Conservation (phyloP, 2,797 vertebrate species). For the Centroberyx gerrardi region DNA sequence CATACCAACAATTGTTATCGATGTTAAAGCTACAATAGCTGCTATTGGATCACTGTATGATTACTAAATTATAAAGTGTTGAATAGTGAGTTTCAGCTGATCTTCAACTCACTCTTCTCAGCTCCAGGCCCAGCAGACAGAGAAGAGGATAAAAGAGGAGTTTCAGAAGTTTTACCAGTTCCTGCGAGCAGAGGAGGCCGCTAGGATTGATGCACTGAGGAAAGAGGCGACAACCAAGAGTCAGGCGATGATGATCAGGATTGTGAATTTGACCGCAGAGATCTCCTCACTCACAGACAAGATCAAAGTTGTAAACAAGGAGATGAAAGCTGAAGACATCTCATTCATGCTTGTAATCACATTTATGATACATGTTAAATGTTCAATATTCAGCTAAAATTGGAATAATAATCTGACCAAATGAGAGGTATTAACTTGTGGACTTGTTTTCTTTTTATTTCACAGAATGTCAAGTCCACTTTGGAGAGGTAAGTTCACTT, state of each 20-base stretch:
- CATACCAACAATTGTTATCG: not conserved
- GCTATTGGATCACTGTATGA: not conserved
- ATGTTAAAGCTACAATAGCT: not conserved
- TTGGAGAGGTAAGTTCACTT: slow-evolving; percentile 16
- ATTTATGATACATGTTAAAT: not conserved
- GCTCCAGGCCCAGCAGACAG: slow-evolving; percentile 56
- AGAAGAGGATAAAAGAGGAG: slow-evolving; percentile 37
- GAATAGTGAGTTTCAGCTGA: not conserved
- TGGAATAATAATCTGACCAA: not conserved
- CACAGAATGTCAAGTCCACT: slow-evolving; percentile 37
- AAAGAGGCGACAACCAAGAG: slow-evolving; percentile 36
- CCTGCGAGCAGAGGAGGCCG: slow-evolving; percentile 52
- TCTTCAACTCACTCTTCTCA: slow-evolving; percentile 13
- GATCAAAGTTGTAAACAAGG: not conserved
- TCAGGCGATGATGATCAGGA: slow-evolving; percentile 16
- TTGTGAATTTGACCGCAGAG: slow-evolving; percentile 19
- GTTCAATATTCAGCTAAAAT: no score
- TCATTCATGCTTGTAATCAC: slow-evolving; percentile 54
- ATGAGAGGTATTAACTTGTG: fast-evolving
- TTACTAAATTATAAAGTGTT: not conserved
- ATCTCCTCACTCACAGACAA: slow-evolving; percentile 25
- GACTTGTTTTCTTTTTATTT: not conserved
- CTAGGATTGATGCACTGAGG: slow-evolving; percentile 33
- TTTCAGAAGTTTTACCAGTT: slow-evolving; percentile 57
- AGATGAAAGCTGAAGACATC: slow-evolving; percentile 20